Base-by-base conservation (phyloP, 2,888 invertebrate genomes). In the Theretra japonica region DNA sequence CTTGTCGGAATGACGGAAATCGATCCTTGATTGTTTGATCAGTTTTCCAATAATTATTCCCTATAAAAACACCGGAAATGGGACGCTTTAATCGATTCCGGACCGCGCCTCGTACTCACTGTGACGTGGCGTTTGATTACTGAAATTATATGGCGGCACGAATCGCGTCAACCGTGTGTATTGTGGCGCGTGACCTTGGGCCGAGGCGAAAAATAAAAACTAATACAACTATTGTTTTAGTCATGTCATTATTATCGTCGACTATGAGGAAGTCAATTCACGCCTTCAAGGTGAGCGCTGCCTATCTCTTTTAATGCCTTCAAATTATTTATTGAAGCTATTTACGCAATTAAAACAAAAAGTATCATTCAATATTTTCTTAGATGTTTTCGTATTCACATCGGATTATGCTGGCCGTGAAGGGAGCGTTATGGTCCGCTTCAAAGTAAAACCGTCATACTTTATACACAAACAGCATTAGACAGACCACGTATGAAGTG, bases 171-270 rank as follows among this genome's bases (percentile, higher is more conserved):
- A 91, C 88, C 92, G 89, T 89, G 88, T 88, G 90, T 92, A 92
- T 93, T 93, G 93, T 94, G 86, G 80, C 82, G 80, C 80, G 79
- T 83, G 91, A 82, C 94, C 94, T 94, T 93, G 92, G 81, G 82
- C 83, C 84, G 83, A 79, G 78, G 83, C 83, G 88, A 90, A 92
- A 93, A 90, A 90, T 90, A 91, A 93, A 94, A 92, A 92, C 91
- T 91, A 91, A 93, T 92, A 91, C 88, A 86, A 89, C 88, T 91
- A 94, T 94, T 94, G 94, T 94, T 90, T 94, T 91, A 94, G 88
- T 88, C 85, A 86, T 89, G 91, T 89, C 92, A 90, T 91, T 91
- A 93, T 92, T 87, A 91, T 90, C 89, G 84, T 80, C 81, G 80
- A 77, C 86, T 83, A 89, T 80, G 84, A 93, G 94, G 94, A 94